phyloP scores from a whole-genome alignment of 2,797 vertebrate species.

The Eulemur rubriventer region DNA sequence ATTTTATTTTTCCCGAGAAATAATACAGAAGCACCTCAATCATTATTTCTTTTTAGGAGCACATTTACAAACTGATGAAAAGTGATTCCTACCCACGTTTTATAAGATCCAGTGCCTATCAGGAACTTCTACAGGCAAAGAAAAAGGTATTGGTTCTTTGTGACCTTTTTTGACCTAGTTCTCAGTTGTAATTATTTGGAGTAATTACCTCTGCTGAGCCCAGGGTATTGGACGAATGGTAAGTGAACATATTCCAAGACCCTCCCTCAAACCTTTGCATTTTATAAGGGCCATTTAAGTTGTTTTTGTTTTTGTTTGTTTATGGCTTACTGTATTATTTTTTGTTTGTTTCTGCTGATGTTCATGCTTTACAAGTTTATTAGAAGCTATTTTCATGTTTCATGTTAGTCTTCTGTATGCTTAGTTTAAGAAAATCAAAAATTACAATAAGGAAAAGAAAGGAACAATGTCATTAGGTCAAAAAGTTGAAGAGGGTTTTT shows the following conservation, averaged over 20 bases:
- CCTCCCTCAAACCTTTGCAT: slow-evolving; percentile 21
- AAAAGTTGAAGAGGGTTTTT: neutral
- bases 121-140: slow-evolving; percentile 99
- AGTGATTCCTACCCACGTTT: slow-evolving; percentile 99
- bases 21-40: neutral
- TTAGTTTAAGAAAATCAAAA: slow-evolving; percentile 37
- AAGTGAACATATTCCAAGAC: slow-evolving; percentile 77
- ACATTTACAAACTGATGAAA: slow-evolving; percentile 99
- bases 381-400: slow-evolving; percentile 45
- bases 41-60: slow-evolving; percentile 89
- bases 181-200: slow-evolving; percentile 78
- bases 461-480: neutral
- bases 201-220: slow-evolving; percentile 78
- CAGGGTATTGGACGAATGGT: slow-evolving; percentile 82
- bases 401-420: slow-evolving; percentile 17
- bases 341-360: slow-evolving; percentile 81
- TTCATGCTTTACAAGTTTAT: slow-evolving; percentile 62
- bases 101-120: slow-evolving; percentile 99
- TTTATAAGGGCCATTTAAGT: slow-evolving; percentile 80
- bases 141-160: slow-evolving; percentile 93
- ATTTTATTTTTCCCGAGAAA: neutral
- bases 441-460: neutral
- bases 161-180: slow-evolving; percentile 79
- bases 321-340: slow-evolving; percentile 73
- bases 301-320: slow-evolving; percentile 76